A percentile compares a stretch with the other conserved stretches of the same genome.
Conservation (phyloP, 2,888 invertebrate species). For the Temnothorax ravouxi region DNA sequence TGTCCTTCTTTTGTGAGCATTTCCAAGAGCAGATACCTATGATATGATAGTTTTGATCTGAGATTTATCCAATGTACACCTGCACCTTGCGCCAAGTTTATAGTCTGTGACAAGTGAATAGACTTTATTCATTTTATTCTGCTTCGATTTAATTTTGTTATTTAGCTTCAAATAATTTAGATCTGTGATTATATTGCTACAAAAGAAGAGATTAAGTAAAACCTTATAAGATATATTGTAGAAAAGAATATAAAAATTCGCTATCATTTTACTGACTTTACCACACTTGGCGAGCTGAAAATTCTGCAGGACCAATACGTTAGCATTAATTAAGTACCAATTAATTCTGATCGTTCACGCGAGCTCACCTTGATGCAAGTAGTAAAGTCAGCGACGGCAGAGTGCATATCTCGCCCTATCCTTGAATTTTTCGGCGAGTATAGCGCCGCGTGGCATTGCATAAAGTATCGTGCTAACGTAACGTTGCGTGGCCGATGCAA, state of each 20-base stretch:
- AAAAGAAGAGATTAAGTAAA: not conserved
- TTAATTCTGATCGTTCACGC: conserved; percentile 42
- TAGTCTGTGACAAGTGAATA: not conserved
- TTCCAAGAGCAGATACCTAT: not conserved
- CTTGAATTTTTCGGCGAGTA: conserved; percentile 54
- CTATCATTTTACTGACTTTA: not conserved
- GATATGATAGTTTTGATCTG: not conserved
- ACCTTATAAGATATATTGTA: too few species aligned
- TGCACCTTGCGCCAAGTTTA: not conserved
- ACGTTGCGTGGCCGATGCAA: not conserved
- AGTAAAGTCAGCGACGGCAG: not conserved
- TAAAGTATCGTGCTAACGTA: conserved; percentile 64
- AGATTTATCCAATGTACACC: not conserved
- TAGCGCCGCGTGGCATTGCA: conserved; percentile 75
- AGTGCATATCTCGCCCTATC: conserved; percentile 8
- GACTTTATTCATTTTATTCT: not conserved
- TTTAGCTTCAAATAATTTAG: not conserved
- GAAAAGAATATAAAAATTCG: too few species aligned
- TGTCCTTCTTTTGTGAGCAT: not conserved
- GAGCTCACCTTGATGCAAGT: conserved; percentile 15
- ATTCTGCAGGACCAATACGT: not conserved
- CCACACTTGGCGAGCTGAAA: not conserved
- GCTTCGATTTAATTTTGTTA: not conserved
- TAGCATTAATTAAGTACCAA: conserved; percentile 37
- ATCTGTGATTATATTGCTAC: not conserved